Percentiles rank a stretch among this genome's conserved stretches.
Evolutionary conservation across 1,140 invertebrate species (phyloP).

Genomic region (Apis laboriosa): DNA sequence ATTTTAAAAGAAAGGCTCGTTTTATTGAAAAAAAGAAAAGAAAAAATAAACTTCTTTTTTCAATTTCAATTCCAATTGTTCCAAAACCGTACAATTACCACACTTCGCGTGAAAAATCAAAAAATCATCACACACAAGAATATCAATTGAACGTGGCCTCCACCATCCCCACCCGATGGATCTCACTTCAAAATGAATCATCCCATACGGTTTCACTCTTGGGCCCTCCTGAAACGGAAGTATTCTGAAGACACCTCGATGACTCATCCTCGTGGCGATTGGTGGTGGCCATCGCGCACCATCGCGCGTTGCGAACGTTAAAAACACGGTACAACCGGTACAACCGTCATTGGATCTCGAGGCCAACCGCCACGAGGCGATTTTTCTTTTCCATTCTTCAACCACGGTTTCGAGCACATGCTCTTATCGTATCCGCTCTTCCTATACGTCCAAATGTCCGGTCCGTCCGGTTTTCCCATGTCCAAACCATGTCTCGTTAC

Average conservation of each 20-base stretch:
- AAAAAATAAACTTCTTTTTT: no score
- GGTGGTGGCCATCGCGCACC: not conserved
- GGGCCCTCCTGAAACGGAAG: not conserved
- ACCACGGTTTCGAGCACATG: not conserved
- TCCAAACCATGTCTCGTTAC: constrained; percentile 30
- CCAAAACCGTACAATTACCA: no score
- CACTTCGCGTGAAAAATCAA: no score
- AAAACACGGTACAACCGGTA: constrained; percentile 3
- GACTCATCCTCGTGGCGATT: not conserved
- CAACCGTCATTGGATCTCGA: constrained; percentile 53
- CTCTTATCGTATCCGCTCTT: constrained; percentile 51
- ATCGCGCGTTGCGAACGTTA: not conserved
- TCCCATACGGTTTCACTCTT: no score
- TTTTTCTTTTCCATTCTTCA: constrained; percentile 59
- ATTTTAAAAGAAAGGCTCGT: no score
- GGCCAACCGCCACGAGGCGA: constrained; percentile 50
- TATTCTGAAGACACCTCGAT: not conserved
- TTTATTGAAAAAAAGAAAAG: no score
- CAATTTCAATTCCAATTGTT: no score
- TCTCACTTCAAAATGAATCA: no score
- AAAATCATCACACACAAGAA: no score
- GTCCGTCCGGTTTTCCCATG: constrained; percentile 73
- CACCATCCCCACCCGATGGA: no score
- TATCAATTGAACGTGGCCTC: no score
- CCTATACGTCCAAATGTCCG: constrained; percentile 62